Evolutionary conservation across 2,888 invertebrate species (phyloP), one percentile per base, ranked within the genome.

Genomic region (Noctua janthina): DNA sequence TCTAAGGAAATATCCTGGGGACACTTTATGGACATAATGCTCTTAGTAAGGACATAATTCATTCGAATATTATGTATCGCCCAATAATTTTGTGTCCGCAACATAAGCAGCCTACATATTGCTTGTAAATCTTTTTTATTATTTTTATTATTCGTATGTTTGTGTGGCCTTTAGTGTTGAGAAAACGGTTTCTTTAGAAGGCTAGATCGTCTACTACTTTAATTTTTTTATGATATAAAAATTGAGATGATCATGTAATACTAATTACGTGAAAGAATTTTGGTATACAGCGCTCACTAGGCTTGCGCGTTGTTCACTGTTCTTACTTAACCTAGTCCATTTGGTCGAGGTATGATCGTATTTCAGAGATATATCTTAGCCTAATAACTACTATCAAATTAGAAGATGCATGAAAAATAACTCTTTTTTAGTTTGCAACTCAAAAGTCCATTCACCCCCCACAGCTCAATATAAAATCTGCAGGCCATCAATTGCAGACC

Each of bases 41-140:
- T 81, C 81, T 87, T 87, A 81, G 81, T 76, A 70, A 20, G 62
- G 39, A 13, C 62, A 86, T 82, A 78, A 74, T 78, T 87, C 85
- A 86, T 81, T 35, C 71, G 56, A 64, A 78, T 82, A 85, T 88
- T 85, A 76, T 68, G 59, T 79, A 79, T 79, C 49, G 77, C 66
- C 88, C 86, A 85, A 82, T 86, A 82, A 85, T 87, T 74, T 74
- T 73, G 73, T 76, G 82, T 69, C 68, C 69, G 66, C 74, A 76
- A 67, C 78, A 84, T 81, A 84, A 84, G 87, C 39, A 73, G 74
- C 54, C 43, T 74, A 76, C 86, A 80, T 85, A 84, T 74, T 81
- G 87, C 81, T 59, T 62, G 66, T 81, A 87, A 87, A 86, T 86
- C 85, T 78, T 81, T 78, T 87, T 87, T 87, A 78, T 85, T 79